Evolutionary conservation across 2,888 invertebrate genomes (phyloP).

Genomic region (Dryococelus australis): DNA sequence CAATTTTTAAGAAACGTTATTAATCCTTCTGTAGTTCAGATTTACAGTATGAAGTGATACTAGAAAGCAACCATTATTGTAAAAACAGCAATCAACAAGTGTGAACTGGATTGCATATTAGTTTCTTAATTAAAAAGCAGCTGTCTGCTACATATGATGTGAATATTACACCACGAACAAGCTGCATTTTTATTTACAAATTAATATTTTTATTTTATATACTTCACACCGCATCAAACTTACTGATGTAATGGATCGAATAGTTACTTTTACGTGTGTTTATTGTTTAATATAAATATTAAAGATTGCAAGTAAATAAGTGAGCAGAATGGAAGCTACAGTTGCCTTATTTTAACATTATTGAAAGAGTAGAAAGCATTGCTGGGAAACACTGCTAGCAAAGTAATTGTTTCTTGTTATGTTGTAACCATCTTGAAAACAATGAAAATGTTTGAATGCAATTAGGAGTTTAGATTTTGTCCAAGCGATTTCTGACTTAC

Average conservation of each 20-base stretch:
- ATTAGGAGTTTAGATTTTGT: not conserved
- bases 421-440: not conserved
- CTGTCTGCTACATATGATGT: not conserved
- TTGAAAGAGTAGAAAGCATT: not conserved
- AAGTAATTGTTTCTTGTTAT: not conserved
- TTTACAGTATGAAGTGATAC: not conserved
- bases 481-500: not conserved
- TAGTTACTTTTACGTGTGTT: not conserved
- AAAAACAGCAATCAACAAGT: not conserved
- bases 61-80: not conserved
- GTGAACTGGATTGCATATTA: not conserved
- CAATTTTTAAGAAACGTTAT: not conserved
- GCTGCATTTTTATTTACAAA: not conserved
- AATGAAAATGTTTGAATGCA: not conserved
- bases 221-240: not conserved
- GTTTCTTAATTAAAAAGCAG: not conserved
- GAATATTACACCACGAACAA: not conserved
- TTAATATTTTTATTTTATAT: not conserved
- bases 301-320: not conserved
- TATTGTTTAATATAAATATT: not conserved
- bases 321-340: not conserved
- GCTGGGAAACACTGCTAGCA: not conserved
- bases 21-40: not conserved
- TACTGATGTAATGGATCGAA: not conserved
- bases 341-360: constrained; percentile 11